Percentiles rank a stretch among this genome's conserved stretches.
Evolutionary conservation across 2,888 invertebrate genomes (phyloP).

Genomic region (Chloromyia formosa): DNA sequence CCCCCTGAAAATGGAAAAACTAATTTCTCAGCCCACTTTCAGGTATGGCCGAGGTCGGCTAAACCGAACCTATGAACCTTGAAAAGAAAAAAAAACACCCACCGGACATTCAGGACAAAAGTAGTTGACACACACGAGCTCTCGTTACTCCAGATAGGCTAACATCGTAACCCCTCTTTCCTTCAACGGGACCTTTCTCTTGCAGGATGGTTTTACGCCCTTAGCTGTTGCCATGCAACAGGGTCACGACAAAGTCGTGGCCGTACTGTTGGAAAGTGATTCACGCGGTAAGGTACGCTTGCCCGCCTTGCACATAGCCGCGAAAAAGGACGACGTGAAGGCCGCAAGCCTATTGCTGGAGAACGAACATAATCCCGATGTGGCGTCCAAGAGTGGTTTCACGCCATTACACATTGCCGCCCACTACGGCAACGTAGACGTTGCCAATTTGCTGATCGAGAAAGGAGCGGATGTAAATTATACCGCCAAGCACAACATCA

Average conservation of each 20-base stretch:
- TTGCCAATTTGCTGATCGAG: constrained; percentile 86
- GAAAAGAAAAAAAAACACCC: too few relatives aligned
- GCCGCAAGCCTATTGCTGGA: constrained; percentile 91
- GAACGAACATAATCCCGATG: constrained; percentile 97
- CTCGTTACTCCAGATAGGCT: too few relatives aligned
- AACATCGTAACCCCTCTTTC: neutral
- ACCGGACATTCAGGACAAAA: too few relatives aligned
- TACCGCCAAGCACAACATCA: constrained; percentile 96
- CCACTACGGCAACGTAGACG: constrained; percentile 97
- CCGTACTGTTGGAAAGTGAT: constrained; percentile 94
- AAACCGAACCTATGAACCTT: too few relatives aligned
- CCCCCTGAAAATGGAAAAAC: too few relatives aligned
- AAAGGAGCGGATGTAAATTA: constrained; percentile 95
- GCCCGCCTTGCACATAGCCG: constrained; percentile 97
- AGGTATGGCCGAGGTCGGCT: too few relatives aligned
- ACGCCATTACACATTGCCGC: constrained; percentile 98
- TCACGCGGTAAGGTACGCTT: constrained; percentile 94
- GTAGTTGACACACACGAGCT: too few relatives aligned
- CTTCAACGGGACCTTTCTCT: neutral
- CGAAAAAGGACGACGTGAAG: constrained; percentile 98
- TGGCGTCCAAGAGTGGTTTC: constrained; percentile 96
- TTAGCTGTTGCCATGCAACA: constrained; percentile 99
- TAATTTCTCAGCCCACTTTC: too few relatives aligned
- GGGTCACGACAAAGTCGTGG: constrained; percentile 96
- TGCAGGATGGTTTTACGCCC: constrained; percentile 95